phyloP scores from a whole-genome alignment of 2,113 vertebrate genomes.

The Fulica atra region DNA sequence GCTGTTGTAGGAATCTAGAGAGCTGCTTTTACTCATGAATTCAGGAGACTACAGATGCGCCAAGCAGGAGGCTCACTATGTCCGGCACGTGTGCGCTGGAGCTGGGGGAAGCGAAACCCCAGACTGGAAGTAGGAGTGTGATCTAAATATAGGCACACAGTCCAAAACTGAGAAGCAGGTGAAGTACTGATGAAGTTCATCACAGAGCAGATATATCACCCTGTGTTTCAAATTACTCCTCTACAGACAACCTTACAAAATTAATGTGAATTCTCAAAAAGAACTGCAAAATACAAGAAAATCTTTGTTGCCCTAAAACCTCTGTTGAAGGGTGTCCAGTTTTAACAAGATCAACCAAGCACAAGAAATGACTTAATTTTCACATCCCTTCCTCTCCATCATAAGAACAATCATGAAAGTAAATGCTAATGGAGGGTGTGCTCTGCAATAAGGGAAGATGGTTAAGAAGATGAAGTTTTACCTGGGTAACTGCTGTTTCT shows the following conservation, averaged over 20 bases:
- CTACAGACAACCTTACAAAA: neutral
- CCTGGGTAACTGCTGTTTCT: neutral
- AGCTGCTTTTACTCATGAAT: neutral
- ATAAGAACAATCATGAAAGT: neutral
- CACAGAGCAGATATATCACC: neutral
- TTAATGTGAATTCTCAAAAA: neutral
- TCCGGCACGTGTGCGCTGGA: neutral
- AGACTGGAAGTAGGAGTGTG: neutral
- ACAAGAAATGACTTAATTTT: neutral
- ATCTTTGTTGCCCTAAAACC: neutral
- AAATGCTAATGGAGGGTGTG: neutral
- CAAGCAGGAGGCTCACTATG: neutral
- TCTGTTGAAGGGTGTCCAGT: accelerated
- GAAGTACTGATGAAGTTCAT: neutral
- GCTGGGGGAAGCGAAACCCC: neutral
- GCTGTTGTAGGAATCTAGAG: neutral
- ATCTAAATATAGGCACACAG: neutral
- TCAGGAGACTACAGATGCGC: neutral
- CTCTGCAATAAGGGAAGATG: neutral
- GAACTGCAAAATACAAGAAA: neutral
- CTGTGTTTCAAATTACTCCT: neutral
- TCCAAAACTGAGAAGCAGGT: neutral
- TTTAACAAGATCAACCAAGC: neutral
- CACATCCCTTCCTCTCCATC: neutral
- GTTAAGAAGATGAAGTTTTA: neutral